These are phyloP conservation scores for Lordiphosa stackelbergi DNA, from an alignment of 1,140 invertebrate genomes.

Conservation along the genomic window DNA sequence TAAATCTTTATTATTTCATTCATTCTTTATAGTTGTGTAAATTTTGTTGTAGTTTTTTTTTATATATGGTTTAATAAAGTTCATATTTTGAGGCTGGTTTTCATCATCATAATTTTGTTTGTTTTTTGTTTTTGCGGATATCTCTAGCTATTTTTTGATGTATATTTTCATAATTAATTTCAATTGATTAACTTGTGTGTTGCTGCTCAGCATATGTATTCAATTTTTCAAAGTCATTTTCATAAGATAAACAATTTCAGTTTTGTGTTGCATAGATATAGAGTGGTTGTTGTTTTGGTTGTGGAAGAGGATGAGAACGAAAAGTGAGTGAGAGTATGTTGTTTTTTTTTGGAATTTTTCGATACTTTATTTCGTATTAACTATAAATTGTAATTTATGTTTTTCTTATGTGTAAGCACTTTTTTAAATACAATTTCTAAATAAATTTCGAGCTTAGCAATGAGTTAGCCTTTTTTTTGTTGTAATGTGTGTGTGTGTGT, in stretches of 20 bases:
- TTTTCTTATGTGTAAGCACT: conserved; percentile 53
- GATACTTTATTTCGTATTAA: conserved; percentile 65
- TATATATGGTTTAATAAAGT: conserved; percentile 31
- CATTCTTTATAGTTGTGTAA: conserved; percentile 56
- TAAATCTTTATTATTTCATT: conserved; percentile 50
- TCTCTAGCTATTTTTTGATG: conserved; percentile 50
- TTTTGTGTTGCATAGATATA: conserved; percentile 26
- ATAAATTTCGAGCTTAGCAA: conserved; percentile 68
- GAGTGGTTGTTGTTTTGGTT: conserved; percentile 1
- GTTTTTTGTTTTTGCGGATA: conserved; percentile 30
- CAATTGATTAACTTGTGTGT: conserved; percentile 12
- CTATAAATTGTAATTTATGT: conserved; percentile 49
- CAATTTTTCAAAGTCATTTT: conserved; percentile 45
- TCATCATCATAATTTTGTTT: conserved; percentile 18
- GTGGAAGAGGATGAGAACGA: background rate
- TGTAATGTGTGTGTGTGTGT: conserved; percentile 25
- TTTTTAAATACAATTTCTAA: conserved; percentile 64
- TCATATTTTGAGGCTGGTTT: conserved; percentile 18
- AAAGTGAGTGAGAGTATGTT: conserved; percentile 1
- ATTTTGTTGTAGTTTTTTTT: conserved; percentile 48
- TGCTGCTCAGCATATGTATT: conserved; percentile 29
- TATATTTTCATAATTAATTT: conserved; percentile 13
- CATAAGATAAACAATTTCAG: conserved; percentile 49
- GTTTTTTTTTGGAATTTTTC: conserved; percentile 54
- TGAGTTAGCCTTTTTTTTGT: conserved; percentile 57